These are phyloP conservation scores for Pogonophryne albipinna DNA, from an alignment of 2,797 vertebrate genomes.

Conservation along the genomic window DNA sequence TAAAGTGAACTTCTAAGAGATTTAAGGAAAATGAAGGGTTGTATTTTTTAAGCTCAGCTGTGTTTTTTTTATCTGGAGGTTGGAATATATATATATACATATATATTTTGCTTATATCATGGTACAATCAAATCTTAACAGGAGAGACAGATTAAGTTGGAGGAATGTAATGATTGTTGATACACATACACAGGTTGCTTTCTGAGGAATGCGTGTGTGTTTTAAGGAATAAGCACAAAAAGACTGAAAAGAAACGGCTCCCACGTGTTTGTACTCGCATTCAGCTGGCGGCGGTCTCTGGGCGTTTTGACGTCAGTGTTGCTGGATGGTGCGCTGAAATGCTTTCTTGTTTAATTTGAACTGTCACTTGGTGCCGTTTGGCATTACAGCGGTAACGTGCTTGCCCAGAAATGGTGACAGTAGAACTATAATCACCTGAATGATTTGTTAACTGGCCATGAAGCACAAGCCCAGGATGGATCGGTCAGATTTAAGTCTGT, in stretches of 20 bases:
- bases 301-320: slow-evolving; percentile 45
- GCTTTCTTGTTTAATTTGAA: slow-evolving; percentile 43
- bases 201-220: not conserved
- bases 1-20: not conserved
- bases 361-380: slow-evolving; percentile 44
- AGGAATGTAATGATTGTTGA: slow-evolving; percentile 30
- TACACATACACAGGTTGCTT: slow-evolving; percentile 11
- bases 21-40: not conserved
- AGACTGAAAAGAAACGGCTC: slow-evolving; percentile 5
- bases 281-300: slow-evolving; percentile 18
- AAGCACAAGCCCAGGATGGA: slow-evolving; percentile 32
- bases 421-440: slow-evolving; percentile 17
- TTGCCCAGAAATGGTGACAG: slow-evolving; percentile 33
- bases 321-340: slow-evolving; percentile 28
- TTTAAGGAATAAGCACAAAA: slow-evolving; percentile 19
- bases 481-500: slow-evolving; percentile 13
- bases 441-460: slow-evolving; percentile 30
- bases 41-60: not conserved
- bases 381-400: slow-evolving; percentile 22
- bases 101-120: slow-evolving; percentile 15
- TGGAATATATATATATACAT: slow-evolving; percentile 1
- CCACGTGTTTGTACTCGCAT: slow-evolving; percentile 22
- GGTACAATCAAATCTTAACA: slow-evolving; percentile 23
- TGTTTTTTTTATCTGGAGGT: not conserved
- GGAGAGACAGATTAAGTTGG: slow-evolving; percentile 13